Base-by-base conservation (phyloP, 2,888 invertebrate species). In the Xylophagus ater region DNA sequence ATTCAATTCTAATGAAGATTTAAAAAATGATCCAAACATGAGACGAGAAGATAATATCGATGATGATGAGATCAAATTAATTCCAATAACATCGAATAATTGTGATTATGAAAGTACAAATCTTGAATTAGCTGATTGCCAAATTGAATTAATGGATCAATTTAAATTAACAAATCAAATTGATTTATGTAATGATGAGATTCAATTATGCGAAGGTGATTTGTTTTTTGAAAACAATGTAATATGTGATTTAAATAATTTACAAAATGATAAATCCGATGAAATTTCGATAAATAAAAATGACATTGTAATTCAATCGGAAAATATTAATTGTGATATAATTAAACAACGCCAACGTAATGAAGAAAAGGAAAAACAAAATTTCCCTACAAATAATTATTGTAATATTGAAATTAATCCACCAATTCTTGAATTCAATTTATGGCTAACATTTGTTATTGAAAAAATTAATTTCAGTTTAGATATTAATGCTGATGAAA, bases 401-500 rank as follows among this genome's bases (percentile, higher is more conserved):
- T 9, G 12, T 9, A 12, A 31, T 7, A 25, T 17, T 8, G 13
- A 13, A 10, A 35, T 42, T 4, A 20, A 39, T 4, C 30, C 45
- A 5, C 62, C 59, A 9, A 54, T 55, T 1, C 43, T 65, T 25
- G 52, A 55, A 13, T 85, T 83, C 58, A 62, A 73, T 8, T 70
- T 75, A 34, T 86, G 86, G 85, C 62, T 85, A 30, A 74, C 77
- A 2, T 78, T 80, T 52, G 76, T 83, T 10, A 82, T 83, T 8
- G 85, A 86, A 56, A 67, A 77, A 17, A 77, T 86, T 37, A 85
- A 85, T 62, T 76, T 76, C 47, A 73, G 77, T 10, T 76, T 85
- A 73, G 77, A 76, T 55, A 79, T 75, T 55, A 77, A 76, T 50
- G 74, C 75, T 51, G 68, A 71, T 53, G 76, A 78, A 40, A 73